These are phyloP conservation scores for Ctenodactylus gundi DNA, from an alignment of 2,113 vertebrate species.

Conservation along the genomic window DNA sequence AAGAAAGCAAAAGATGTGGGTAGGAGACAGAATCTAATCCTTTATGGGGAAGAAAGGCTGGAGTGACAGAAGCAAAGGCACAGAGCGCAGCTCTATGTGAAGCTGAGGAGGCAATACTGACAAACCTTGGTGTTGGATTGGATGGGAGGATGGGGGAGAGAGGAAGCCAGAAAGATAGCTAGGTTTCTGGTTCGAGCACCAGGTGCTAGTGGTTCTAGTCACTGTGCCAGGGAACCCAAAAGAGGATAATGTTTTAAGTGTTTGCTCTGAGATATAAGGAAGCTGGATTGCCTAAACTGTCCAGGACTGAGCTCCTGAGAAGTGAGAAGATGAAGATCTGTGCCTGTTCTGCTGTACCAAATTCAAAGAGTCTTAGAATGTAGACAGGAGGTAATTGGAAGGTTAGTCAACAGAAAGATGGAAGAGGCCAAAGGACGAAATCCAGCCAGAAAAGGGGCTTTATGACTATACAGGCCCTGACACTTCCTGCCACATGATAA, in stretches of 20 bases:
- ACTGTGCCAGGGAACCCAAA: background rate
- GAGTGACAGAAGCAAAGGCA: background rate
- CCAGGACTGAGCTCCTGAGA: background rate
- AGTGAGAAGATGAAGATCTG: background rate
- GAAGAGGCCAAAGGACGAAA: background rate
- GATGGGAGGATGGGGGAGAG: background rate
- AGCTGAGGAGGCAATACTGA: background rate
- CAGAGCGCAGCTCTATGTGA: background rate
- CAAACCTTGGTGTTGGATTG: rapidly evolving
- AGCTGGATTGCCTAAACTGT: background rate
- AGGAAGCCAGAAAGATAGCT: background rate
- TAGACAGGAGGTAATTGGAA: background rate
- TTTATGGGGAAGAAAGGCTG: background rate
- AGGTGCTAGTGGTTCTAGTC: background rate
- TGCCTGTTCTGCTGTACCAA: background rate
- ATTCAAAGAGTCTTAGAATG: background rate
- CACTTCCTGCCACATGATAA: background rate
- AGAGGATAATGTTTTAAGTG: background rate
- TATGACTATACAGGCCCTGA: background rate
- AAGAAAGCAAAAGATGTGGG: background rate
- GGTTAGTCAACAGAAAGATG: background rate
- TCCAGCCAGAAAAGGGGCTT: background rate
- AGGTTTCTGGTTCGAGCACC: background rate
- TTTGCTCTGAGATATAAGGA: background rate
- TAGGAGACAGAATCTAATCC: background rate